These are phyloP conservation scores for Tinea semifulvella DNA, from an alignment of 2,888 invertebrate species.

Conservation along the genomic window DNA sequence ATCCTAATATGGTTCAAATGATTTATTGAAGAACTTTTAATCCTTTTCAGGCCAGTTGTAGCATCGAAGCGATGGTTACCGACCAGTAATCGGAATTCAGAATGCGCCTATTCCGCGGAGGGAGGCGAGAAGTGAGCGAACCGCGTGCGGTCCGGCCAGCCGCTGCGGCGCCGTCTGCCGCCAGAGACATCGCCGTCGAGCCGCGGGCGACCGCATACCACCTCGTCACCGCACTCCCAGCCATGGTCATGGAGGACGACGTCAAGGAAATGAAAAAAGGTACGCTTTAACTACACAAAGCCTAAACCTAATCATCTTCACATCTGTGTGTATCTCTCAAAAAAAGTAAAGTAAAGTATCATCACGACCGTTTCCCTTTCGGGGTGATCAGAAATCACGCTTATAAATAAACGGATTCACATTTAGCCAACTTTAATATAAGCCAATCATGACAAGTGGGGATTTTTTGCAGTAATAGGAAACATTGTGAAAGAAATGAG, in stretches of 20 bases:
- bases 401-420: no score
- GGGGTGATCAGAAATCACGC: no score
- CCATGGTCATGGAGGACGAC: conserved; percentile 79
- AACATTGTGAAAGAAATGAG: no score
- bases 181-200: conserved; percentile 40
- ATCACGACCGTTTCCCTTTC: no score
- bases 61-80: conserved; percentile 8
- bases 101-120: conserved; percentile 72
- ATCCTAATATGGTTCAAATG: no score
- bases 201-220: conserved; percentile 56
- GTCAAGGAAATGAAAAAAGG: conserved; percentile 69
- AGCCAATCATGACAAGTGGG: no score
- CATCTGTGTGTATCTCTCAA: no score
- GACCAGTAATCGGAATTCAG: conserved; percentile 31
- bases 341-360: no score
- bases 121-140: conserved; percentile 71
- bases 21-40: no score
- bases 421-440: no score
- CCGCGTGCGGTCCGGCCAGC: no score
- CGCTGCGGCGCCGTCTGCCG: conserved; percentile 49
- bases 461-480: no score
- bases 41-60: conserved; percentile 2
- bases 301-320: background rate
- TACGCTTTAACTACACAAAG: conserved; percentile 23
- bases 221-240: conserved; percentile 79